Evolutionary conservation across 1,140 invertebrate genomes (phyloP).

Genomic region (Platorchestia sp.): DNA sequence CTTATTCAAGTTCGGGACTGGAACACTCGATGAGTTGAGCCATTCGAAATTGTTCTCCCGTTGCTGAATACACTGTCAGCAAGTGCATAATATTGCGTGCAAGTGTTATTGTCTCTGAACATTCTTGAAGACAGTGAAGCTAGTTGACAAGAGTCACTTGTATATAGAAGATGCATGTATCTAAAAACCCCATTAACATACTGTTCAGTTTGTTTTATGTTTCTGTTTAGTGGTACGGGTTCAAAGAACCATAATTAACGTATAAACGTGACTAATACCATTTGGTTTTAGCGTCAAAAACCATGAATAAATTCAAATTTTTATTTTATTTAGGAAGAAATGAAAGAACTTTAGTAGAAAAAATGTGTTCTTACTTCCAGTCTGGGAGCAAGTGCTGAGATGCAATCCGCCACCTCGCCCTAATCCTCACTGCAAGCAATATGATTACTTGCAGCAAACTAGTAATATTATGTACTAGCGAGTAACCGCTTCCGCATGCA

Average conservation of each 20-base stretch:
- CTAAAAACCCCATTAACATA: background rate
- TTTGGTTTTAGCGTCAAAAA: background rate
- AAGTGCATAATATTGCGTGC: background rate
- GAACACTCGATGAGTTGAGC: constrained; percentile 60
- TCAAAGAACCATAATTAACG: background rate
- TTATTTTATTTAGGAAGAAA: background rate
- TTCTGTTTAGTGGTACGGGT: background rate
- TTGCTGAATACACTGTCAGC: background rate
- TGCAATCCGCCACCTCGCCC: no score
- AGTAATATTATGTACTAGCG: background rate
- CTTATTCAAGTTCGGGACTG: constrained; percentile 64
- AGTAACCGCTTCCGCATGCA: background rate
- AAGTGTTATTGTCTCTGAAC: background rate
- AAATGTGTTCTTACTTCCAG: background rate
- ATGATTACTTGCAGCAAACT: background rate
- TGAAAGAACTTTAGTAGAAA: background rate
- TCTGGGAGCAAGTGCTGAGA: background rate
- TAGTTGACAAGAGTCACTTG: background rate
- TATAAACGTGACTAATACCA: background rate
- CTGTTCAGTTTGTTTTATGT: background rate
- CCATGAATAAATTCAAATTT: background rate
- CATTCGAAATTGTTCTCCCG: background rate
- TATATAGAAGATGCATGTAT: constrained; percentile 11
- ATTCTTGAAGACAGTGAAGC: background rate
- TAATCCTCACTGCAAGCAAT: background rate